A percentile compares a stretch with the other conserved stretches of the same genome.
phyloP scores from a whole-genome alignment of 1,140 invertebrate species.

The Lutraria rhynchaena region DNA sequence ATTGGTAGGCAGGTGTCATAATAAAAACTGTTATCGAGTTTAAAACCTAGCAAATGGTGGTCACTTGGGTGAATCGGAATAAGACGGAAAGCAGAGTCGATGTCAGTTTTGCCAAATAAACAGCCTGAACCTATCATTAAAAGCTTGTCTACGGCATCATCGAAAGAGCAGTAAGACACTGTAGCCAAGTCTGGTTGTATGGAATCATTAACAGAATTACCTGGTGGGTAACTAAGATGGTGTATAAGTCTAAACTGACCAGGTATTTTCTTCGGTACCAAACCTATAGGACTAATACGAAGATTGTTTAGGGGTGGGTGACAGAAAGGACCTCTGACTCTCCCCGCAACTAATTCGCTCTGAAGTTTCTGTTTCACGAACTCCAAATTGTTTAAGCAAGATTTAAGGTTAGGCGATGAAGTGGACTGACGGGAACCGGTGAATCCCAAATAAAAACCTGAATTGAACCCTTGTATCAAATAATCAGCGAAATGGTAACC shows the following conservation, averaged over 20 bases:
- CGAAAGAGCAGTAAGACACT: constrained; percentile 12
- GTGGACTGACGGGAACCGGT: background rate
- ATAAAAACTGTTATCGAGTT: background rate
- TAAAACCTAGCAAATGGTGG: constrained; percentile 8
- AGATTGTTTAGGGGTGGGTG: background rate
- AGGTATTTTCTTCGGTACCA: too few species aligned
- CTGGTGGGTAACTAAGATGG: background rate
- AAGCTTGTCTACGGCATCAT: constrained; percentile 41
- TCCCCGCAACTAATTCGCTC: constrained; percentile 13
- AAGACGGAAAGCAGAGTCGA: constrained; percentile 16
- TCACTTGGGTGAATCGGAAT: constrained; percentile 21
- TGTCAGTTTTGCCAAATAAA: constrained; percentile 3
- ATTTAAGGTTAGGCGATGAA: constrained; percentile 23
- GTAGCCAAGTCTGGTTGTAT: constrained; percentile 5
- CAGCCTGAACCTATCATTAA: background rate
- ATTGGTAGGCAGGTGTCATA: constrained; percentile 20
- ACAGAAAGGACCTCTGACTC: constrained; percentile 12
- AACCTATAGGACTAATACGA: background rate
- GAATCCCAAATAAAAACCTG: constrained; percentile 19
- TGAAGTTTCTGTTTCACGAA: background rate
- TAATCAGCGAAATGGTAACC: background rate
- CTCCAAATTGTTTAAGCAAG: background rate
- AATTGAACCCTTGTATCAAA: constrained; percentile 16
- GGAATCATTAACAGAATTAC: constrained; percentile 39
- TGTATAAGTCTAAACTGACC: too few species aligned